Base-by-base conservation (phyloP, 2,113 vertebrate species). In the Apteryx owenii region DNA sequence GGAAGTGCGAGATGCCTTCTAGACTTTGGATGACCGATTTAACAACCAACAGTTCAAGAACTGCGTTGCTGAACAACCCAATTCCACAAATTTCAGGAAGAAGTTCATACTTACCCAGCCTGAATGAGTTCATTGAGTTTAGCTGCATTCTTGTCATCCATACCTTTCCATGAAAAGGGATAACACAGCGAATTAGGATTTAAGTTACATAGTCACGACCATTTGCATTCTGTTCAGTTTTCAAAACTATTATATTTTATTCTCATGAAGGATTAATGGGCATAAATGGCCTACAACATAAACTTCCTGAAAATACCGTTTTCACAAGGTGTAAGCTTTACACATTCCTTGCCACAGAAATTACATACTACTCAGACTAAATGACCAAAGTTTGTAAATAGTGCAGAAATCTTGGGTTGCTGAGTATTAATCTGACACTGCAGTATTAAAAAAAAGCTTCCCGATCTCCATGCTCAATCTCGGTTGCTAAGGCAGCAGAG, bases 51-150 rank as follows among this genome's bases (percentile, higher is more conserved):
- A 6, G 56, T 33, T 60, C 29, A 60, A 58, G 29, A 58, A 58
- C 29, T 56, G 54, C 12, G 40, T 2, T 66, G 68, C 56, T 66
- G 18, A 92, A 76, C n/a, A 75, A 68, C 1, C 2, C 28, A 28
- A 23, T 69, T 86, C 46, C 19, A 66, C 38, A 69, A 78, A 11
- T 60, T 92, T 88, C 12, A 68, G 58, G 38, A 92, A 2, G 5
- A 48, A 75, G 33, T 11, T 87, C 58, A 15, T 50, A 98, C 99
- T 99, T 98, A 99, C 99, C 99, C 99, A 3, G 98, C 99, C 91
- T 99, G 99, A 95, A 99, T 99, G 88, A 99, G 99, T 89, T 99
- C 99, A 16, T 99, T 99, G 93, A 99, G 98, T 97, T 99, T 99
- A 28, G 99, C 97, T 66, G 99, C 99, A 1, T 99, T 99, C 98